Percentiles rank a stretch among this genome's conserved stretches.
Evolutionary conservation across 2,113 vertebrate species (phyloP).

Genomic region (Dipodomys stephensi): DNA sequence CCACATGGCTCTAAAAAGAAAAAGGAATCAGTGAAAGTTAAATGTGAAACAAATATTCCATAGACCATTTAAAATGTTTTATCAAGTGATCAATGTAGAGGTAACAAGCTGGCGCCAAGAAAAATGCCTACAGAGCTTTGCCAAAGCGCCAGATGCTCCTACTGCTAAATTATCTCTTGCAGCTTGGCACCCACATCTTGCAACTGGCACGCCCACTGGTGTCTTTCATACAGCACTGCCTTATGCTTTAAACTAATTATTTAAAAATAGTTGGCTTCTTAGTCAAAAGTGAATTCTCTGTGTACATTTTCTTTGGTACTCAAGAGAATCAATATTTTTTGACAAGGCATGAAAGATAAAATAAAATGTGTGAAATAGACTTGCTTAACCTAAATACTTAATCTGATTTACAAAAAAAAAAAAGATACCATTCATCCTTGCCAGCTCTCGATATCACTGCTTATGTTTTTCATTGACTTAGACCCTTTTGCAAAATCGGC

Average conservation of each 20-base stretch:
- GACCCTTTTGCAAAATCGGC: background rate
- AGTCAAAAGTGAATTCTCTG: constrained; percentile 47
- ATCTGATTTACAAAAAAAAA: background rate
- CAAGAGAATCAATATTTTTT: constrained; percentile 12
- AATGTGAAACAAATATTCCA: constrained; percentile 55
- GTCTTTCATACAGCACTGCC: constrained; percentile 61
- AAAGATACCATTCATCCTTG: too few species aligned
- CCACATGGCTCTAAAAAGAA: background rate
- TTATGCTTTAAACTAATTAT: constrained; percentile 65
- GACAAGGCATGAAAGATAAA: background rate
- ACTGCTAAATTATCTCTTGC: constrained; percentile 81
- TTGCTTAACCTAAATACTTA: background rate
- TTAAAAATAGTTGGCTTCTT: constrained; percentile 70
- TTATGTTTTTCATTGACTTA: background rate
- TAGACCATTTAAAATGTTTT: constrained; percentile 68
- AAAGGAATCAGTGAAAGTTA: constrained; percentile 18
- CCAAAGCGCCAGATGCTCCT: constrained; percentile 85
- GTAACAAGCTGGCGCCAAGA: constrained; percentile 71
- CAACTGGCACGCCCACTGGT: constrained; percentile 69
- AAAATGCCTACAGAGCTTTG: constrained; percentile 73
- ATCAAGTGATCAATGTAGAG: constrained; percentile 74
- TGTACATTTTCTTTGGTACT: constrained; percentile 59
- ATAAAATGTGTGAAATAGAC: background rate
- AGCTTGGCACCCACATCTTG: constrained; percentile 71
- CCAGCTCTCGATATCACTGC: background rate